A percentile compares a stretch with the other conserved stretches of the same genome.
Evolutionary conservation across 2,888 invertebrate genomes (phyloP).

Genomic region (Euphydryas editha): DNA sequence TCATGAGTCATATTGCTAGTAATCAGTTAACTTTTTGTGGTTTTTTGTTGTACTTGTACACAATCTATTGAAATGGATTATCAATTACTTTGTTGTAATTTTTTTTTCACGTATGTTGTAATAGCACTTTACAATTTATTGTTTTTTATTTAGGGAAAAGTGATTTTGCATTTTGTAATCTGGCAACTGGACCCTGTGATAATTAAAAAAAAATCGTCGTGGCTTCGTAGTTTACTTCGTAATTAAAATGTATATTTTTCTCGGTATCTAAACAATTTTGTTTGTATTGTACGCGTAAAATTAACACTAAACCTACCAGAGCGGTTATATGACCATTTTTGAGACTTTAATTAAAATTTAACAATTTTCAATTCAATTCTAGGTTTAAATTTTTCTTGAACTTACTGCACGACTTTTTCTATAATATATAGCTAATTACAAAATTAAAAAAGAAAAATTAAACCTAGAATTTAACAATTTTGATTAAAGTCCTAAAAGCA

Average conservation of each 20-base stretch:
- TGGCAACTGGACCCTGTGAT: constrained; percentile 72
- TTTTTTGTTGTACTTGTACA: not conserved
- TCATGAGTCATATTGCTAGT: too few species aligned
- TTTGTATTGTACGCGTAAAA: constrained; percentile 36
- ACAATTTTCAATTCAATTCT: too few species aligned
- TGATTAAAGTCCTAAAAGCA: too few species aligned
- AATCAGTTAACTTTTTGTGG: not conserved
- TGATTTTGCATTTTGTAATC: constrained; percentile 34
- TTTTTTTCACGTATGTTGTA: constrained; percentile 2
- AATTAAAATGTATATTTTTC: constrained; percentile 24
- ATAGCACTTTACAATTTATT: not conserved
- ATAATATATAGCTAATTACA: too few species aligned
- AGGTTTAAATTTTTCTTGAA: too few species aligned
- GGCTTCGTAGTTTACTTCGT: constrained; percentile 25
- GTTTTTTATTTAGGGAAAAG: constrained; percentile 14
- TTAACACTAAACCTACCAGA: too few species aligned
- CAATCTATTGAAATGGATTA: constrained; percentile 1
- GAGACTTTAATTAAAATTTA: too few species aligned
- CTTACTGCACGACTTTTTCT: too few species aligned
- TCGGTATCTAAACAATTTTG: constrained; percentile 39
- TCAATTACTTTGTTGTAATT: not conserved
- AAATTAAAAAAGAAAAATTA: too few species aligned
- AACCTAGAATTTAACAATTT: too few species aligned
- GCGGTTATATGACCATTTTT: too few species aligned
- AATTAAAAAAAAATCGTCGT: constrained; percentile 45